Percentiles rank a stretch among this genome's conserved stretches.
These are phyloP conservation scores for Selenia dentaria DNA, from an alignment of 2,888 invertebrate species.

Conservation along the genomic window DNA sequence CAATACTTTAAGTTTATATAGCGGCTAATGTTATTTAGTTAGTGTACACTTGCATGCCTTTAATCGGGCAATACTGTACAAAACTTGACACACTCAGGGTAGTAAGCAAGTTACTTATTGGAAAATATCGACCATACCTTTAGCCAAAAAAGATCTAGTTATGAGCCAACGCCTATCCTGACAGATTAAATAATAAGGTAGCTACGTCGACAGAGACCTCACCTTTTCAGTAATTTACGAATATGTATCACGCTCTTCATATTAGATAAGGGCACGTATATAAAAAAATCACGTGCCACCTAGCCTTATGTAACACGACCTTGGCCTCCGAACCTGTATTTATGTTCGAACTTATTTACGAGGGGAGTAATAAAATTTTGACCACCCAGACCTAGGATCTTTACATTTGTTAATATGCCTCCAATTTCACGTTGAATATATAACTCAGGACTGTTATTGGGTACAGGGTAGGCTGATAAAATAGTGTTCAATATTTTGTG, in stretches of 20 bases:
- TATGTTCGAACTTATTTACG: conserved; percentile 21
- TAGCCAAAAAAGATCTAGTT: no score
- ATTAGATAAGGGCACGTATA: conserved; percentile 21
- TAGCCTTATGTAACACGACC: conserved; percentile 1
- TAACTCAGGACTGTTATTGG: not conserved
- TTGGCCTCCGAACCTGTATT: conserved; percentile 14
- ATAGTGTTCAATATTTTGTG: not conserved
- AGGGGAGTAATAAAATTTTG: conserved; percentile 13
- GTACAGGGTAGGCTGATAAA: not conserved
- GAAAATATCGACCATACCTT: no score
- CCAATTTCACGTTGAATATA: conserved; percentile 1
- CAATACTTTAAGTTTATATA: no score
- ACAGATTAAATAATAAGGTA: not conserved
- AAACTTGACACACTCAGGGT: no score
- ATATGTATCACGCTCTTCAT: conserved; percentile 19
- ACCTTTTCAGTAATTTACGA: conserved; percentile 18
- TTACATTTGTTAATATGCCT: conserved; percentile 36
- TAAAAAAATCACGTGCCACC: conserved; percentile 10
- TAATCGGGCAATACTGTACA: no score
- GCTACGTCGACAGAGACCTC: not conserved
- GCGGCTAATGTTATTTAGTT: no score
- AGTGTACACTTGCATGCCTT: no score
- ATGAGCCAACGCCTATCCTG: no score
- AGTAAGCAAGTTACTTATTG: no score
- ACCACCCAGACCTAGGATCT: conserved; percentile 33